Evolutionary conservation across 2,888 invertebrate species (phyloP), one percentile per base, ranked within the genome.

Genomic region (Cryptus armator): DNA sequence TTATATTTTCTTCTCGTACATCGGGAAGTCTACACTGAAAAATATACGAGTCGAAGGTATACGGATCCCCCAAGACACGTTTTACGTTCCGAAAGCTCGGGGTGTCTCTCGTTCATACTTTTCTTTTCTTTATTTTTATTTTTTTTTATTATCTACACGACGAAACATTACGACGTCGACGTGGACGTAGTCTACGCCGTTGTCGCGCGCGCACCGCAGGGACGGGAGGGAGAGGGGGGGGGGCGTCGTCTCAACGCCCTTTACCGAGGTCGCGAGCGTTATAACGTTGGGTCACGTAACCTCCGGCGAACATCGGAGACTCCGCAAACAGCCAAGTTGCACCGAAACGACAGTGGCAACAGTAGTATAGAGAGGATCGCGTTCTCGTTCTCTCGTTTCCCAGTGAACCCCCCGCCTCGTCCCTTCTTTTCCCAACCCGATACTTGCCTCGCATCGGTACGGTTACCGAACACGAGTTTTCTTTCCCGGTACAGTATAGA

Each of bases 161-260:
- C 24, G 68, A 37, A 70, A 79, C 78, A 70, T 81, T 82, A 81
- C 78, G 84, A 78, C 64, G 72, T 74, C 67, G 77, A 81, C 81
- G 79, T 76, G 81, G 46, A 72, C 62, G 70, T 75, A 71, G 81
- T 81, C 74, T 53, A 76, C 80, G 66, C n/a, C 75, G 72, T 72
- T 32, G 70, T 71, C 67, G 62, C 70, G 72, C 43, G 66, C 66
- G 48, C 64, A 19, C 64, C 16, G n/a, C 9, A 24, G 48, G 48
- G n/a, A 16, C 16, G n/a, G 53, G 53, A 3, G 59, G 29, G 5
- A 44, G 44, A 14, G 70, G 37, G 53, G 64, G 48, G 37, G 74
- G 19, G 43, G 37, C 76, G 78, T 75, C 82, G 79, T 85, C 85
- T 85, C 82, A 82, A 85, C 85, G 85, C 85, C 85, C 85, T 85